Conservation (phyloP, 2,113 vertebrate genomes). For the Corydoras maculifer region DNA sequence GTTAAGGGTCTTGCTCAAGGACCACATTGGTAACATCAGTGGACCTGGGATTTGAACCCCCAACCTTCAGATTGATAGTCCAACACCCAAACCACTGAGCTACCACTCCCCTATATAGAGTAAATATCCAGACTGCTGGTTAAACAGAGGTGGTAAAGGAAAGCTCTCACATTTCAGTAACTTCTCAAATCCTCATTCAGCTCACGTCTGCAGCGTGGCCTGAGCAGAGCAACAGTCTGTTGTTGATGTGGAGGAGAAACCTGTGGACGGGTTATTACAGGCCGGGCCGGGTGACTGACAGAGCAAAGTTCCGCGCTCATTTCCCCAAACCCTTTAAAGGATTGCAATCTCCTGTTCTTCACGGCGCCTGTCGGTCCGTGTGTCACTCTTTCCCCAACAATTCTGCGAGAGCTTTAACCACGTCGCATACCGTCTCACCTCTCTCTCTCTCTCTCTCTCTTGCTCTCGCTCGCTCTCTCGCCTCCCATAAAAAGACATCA, state of each 20-base stretch:
- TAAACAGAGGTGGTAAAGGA: too few relatives aligned
- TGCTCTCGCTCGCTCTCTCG: neutral
- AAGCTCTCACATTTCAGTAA: neutral
- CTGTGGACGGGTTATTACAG: slow-evolving; percentile 24
- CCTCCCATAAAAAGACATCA: slow-evolving; percentile 20
- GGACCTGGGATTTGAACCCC: too few relatives aligned
- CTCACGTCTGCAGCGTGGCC: slow-evolving; percentile 1
- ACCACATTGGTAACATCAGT: too few relatives aligned
- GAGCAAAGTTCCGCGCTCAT: slow-evolving; percentile 14
- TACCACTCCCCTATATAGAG: too few relatives aligned
- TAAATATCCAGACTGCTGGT: too few relatives aligned
- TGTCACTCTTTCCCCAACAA: slow-evolving; percentile 29
- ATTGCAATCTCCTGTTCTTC: slow-evolving; percentile 40
- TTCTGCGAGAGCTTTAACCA: slow-evolving; percentile 21
- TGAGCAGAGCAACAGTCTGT: slow-evolving; percentile 4
- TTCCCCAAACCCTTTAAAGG: slow-evolving; percentile 11
- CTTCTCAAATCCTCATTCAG: slow-evolving; percentile 7
- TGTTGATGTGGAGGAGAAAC: slow-evolving; percentile 19
- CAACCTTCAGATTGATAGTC: too few relatives aligned
- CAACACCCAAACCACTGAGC: too few relatives aligned
- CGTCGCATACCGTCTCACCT: neutral
- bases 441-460: neutral
- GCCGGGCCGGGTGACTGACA: slow-evolving; percentile 4
- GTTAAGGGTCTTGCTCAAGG: too few relatives aligned
- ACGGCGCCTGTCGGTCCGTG: slow-evolving; percentile 26